A percentile compares a stretch with the other conserved stretches of the same genome.
phyloP scores from a whole-genome alignment of 2,888 invertebrate species.

The Oxystoma pomonae region DNA sequence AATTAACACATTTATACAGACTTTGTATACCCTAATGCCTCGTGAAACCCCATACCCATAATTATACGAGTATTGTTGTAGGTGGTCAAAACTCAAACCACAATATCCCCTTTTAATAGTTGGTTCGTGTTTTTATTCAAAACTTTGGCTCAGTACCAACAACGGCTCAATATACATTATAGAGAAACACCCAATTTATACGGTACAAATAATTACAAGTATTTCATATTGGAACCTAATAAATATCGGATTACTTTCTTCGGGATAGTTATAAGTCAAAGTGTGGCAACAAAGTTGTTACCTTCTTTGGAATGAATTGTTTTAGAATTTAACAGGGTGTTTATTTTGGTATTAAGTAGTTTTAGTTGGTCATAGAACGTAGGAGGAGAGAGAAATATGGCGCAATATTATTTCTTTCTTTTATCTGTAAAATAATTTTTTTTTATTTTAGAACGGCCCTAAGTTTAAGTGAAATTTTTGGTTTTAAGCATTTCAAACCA shows the following conservation, averaged over 20 bases:
- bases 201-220: neutral
- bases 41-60: neutral
- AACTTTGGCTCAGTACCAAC: neutral
- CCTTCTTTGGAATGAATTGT: neutral
- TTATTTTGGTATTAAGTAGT: no score
- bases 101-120: neutral
- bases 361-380: no score
- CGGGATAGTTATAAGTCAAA: neutral
- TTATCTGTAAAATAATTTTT: no score
- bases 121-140: neutral
- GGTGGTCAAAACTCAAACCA: neutral
- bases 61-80: neutral
- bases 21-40: neutral
- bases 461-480: no score
- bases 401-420: no score
- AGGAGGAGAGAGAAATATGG: no score
- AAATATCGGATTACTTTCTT: neutral
- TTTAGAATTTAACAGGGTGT: neutral
- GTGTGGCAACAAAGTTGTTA: neutral
- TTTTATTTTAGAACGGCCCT: no score
- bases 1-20: neutral
- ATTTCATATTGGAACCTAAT: neutral
- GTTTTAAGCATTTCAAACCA: no score
- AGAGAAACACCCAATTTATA: neutral
- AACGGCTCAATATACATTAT: neutral